Conservation (phyloP, 1,140 invertebrate species). For the Anadara kagoshimensis region DNA sequence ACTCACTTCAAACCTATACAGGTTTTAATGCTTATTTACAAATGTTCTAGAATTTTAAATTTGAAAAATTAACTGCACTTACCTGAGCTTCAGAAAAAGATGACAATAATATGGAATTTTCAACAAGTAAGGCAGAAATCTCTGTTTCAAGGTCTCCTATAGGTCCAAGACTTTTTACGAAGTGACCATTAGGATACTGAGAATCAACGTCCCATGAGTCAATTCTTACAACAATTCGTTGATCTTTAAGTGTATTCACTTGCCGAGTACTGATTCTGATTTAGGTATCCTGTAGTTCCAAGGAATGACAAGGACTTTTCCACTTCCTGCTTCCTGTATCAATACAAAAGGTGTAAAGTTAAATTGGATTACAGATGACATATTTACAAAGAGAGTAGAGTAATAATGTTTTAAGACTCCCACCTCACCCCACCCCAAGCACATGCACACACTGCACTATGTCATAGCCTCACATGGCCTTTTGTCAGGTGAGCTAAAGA, state of each 20-base stretch:
- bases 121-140: conserved; percentile 91
- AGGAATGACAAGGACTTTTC: conserved; percentile 69
- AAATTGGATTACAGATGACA: too few relatives aligned
- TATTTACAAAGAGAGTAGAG: too few relatives aligned
- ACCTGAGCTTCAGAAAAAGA: conserved; percentile 67
- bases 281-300: conserved; percentile 72
- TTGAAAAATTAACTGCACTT: conserved; percentile 4
- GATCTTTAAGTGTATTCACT: conserved; percentile 61
- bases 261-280: conserved; percentile 71
- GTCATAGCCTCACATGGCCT: too few relatives aligned
- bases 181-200: conserved; percentile 73
- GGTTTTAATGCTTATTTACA: too few relatives aligned
- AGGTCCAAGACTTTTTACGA: conserved; percentile 69
- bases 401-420: too few relatives aligned
- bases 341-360: neutral
- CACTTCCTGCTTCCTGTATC: conserved; percentile 46
- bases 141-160: conserved; percentile 89
- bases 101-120: conserved; percentile 79
- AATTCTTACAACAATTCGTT: conserved; percentile 71
- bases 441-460: too few relatives aligned
- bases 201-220: conserved; percentile 70
- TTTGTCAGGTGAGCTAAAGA: too few relatives aligned
- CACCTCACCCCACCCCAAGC: too few relatives aligned
- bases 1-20: too few relatives aligned
- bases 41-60: too few relatives aligned